Percentiles rank a stretch among this genome's conserved stretches.
Evolutionary conservation across 2,888 invertebrate genomes (phyloP).

Genomic region (Hirtodrosophila duncani): DNA sequence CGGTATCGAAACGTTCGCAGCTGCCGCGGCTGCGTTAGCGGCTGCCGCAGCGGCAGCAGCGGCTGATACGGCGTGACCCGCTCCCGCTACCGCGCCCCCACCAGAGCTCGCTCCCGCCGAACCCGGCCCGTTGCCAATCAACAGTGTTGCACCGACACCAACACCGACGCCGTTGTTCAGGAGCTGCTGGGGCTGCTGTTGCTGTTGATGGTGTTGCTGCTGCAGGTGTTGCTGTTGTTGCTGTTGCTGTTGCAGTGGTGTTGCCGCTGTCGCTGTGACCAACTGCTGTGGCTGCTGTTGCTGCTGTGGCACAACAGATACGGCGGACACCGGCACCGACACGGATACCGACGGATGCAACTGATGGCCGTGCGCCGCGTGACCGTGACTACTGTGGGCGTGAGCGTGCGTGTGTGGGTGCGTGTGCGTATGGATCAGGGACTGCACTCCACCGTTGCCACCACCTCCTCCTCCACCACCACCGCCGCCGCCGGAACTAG

Average conservation of each 20-base stretch:
- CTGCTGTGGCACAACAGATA: slow-evolving; percentile 34
- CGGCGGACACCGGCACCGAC: slow-evolving; percentile 38
- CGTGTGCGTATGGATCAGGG: slow-evolving; percentile 16
- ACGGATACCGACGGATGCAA: slow-evolving; percentile 35
- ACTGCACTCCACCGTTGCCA: no score
- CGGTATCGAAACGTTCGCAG: slow-evolving; percentile 57
- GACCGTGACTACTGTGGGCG: slow-evolving; percentile 40
- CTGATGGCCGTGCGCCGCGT: slow-evolving; percentile 58
- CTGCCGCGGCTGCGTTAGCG: slow-evolving; percentile 42
- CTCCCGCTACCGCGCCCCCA: slow-evolving; percentile 6
- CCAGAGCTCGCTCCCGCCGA: slow-evolving; percentile 52
- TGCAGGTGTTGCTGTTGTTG: no score
- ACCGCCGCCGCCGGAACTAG: slow-evolving; percentile 20
- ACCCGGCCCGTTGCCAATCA: slow-evolving; percentile 76
- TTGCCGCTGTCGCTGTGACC: slow-evolving; percentile 20
- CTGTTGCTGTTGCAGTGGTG: slow-evolving; percentile 42
- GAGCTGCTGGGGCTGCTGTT: slow-evolving; percentile 41
- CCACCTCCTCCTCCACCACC: no score
- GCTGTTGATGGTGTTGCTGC: slow-evolving; percentile 34
- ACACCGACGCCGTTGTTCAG: slow-evolving; percentile 54
- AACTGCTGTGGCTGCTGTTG: slow-evolving; percentile 42
- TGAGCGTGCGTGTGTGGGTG: slow-evolving; percentile 42
- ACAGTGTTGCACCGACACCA: slow-evolving; percentile 56
- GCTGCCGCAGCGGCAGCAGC: slow-evolving; percentile 57
- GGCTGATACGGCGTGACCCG: slow-evolving; percentile 38